Conservation (phyloP, 2,113 vertebrate species). For the Tor tambroides region DNA sequence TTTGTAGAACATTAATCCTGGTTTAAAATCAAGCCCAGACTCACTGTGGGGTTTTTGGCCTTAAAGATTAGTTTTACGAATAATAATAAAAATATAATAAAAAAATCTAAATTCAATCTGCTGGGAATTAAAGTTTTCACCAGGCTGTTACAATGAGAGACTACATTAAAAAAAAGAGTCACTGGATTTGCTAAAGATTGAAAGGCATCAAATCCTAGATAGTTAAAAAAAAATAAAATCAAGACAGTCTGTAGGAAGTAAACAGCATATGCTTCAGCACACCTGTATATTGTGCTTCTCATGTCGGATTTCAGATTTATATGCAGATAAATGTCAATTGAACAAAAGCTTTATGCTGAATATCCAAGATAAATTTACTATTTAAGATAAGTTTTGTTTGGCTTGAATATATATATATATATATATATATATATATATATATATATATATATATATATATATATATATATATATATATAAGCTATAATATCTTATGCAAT, state of each 20-base stretch:
- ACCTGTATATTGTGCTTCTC: background rate
- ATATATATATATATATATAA: background rate
- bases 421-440: too few relatives aligned
- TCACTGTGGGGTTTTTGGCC: background rate
- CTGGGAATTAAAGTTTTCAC: background rate
- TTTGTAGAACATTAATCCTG: constrained; percentile 16
- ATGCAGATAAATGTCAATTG: background rate
- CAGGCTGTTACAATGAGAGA: background rate
- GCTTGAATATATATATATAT: background rate
- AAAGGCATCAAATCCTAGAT: background rate
- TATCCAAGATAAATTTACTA: background rate
- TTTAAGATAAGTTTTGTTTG: background rate
- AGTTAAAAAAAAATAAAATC: background rate
- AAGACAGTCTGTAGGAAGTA: background rate
- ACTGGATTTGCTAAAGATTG: background rate
- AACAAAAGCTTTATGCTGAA: background rate
- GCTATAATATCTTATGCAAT: background rate
- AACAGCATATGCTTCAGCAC: background rate
- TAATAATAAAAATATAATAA: background rate
- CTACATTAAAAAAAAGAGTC: background rate
- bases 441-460: too few relatives aligned
- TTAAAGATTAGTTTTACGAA: constrained; percentile 1
- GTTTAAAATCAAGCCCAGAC: background rate
- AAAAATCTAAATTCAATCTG: background rate
- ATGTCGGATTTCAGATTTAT: background rate